Percentiles rank a stretch among this genome's conserved stretches.
Evolutionary conservation across 2,888 invertebrate genomes (phyloP).

Genomic region (Lissonota sp.): DNA sequence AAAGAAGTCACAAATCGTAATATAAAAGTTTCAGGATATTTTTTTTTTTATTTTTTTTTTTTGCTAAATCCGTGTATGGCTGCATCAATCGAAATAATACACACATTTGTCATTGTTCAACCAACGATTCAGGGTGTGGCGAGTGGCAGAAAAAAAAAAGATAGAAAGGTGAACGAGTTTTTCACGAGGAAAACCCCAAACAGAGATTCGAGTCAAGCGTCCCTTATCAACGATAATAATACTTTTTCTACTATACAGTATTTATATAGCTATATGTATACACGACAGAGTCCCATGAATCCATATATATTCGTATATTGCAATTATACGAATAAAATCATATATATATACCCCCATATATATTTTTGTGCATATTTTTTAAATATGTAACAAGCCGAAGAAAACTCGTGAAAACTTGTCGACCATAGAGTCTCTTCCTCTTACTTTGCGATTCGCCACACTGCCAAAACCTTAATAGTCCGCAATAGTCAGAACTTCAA

Average conservation of each 20-base stretch:
- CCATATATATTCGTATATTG: constrained; percentile 47
- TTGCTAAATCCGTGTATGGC: constrained; percentile 56
- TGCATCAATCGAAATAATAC: constrained; percentile 55
- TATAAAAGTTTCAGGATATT: constrained; percentile 2
- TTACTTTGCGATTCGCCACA: constrained; percentile 36
- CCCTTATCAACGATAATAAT: constrained; percentile 74
- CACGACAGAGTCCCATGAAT: constrained; percentile 62
- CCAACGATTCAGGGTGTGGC: constrained; percentile 57
- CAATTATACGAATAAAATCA: not conserved
- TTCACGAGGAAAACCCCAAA: constrained; percentile 49
- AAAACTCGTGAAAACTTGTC: constrained; percentile 34
- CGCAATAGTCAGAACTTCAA: constrained; percentile 81
- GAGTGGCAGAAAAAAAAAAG: constrained; percentile 19
- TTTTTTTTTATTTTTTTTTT: constrained; percentile 13
- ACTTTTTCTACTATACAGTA: constrained; percentile 80
- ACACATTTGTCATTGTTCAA: constrained; percentile 51
- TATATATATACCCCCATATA: constrained; percentile 50
- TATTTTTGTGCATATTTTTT: constrained; percentile 72
- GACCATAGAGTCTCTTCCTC: constrained; percentile 21
- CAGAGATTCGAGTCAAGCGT: constrained; percentile 59
- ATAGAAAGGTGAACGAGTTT: constrained; percentile 39
- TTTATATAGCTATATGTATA: constrained; percentile 81
- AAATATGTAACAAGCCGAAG: constrained; percentile 60
- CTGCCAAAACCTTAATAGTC: constrained; percentile 75
- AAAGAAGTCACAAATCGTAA: constrained; percentile 29